Percentiles rank a stretch among this genome's conserved stretches.
Evolutionary conservation across 1,140 invertebrate genomes (phyloP).

Genomic region (Hypothenemus hampei): DNA sequence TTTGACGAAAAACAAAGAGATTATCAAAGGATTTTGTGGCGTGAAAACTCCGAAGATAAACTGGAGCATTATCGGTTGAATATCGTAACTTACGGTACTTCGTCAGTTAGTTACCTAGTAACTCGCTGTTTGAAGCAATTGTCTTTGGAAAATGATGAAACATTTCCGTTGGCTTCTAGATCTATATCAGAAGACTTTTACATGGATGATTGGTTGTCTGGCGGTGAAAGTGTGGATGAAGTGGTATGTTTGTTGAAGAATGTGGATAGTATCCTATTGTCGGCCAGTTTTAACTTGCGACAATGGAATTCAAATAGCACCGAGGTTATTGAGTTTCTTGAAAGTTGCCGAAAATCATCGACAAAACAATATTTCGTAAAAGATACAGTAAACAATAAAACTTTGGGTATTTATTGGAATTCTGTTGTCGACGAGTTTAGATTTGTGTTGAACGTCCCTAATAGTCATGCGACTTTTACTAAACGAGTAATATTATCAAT

Average conservation of each 20-base stretch:
- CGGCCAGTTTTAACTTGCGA: not conserved
- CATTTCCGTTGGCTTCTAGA: slow-evolving; percentile 27
- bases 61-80: slow-evolving; percentile 3
- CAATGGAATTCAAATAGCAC: too few species aligned
- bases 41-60: not conserved
- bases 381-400: not conserved
- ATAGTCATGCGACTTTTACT: too few species aligned
- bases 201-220: slow-evolving; percentile 50
- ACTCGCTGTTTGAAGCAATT: slow-evolving; percentile 36
- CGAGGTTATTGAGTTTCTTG: too few species aligned
- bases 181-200: slow-evolving; percentile 45
- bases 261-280: not conserved
- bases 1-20: slow-evolving; percentile 30
- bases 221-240: not conserved
- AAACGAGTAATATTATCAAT: too few species aligned
- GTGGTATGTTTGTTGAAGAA: not conserved
- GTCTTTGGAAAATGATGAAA: slow-evolving; percentile 26
- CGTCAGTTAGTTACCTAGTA: slow-evolving; percentile 41
- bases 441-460: too few species aligned
- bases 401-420: not conserved
- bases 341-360: too few species aligned
- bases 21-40: slow-evolving; percentile 3
- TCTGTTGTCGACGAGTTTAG: too few species aligned
- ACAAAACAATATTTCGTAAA: not conserved
- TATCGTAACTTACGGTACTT: slow-evolving; percentile 27